phyloP scores from a whole-genome alignment of 2,113 vertebrate genomes.

The Taxidea taxus region DNA sequence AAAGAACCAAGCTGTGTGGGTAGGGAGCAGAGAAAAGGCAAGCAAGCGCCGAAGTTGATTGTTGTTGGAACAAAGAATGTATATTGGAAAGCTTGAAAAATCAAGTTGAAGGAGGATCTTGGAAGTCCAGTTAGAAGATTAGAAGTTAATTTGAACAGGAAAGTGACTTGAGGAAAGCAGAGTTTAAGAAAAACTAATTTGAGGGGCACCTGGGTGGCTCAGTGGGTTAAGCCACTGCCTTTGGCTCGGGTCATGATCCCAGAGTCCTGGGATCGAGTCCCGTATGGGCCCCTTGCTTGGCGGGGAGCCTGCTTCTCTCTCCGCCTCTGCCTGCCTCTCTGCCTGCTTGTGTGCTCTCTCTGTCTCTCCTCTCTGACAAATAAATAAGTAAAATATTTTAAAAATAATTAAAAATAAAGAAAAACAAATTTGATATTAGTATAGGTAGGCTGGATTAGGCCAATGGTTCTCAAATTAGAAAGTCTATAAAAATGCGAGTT shows the following conservation, averaged over 20 bases:
- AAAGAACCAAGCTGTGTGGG: not conserved
- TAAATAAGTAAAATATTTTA: too few species aligned
- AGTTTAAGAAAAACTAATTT: slow-evolving; percentile 12
- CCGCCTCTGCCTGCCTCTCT: too few species aligned
- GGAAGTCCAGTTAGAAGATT: not conserved
- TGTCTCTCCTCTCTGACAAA: too few species aligned
- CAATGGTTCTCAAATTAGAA: slow-evolving; percentile 17
- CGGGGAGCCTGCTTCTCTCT: too few species aligned
- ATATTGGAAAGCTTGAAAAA: not conserved
- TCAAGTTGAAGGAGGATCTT: slow-evolving; percentile 7
- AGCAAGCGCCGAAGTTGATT: not conserved
- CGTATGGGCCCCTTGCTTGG: too few species aligned
- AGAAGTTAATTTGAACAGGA: slow-evolving; percentile 21
- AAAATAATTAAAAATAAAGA: not conserved
- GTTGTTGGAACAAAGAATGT: slow-evolving; percentile 1
- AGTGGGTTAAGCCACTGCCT: too few species aligned
- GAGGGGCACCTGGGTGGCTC: not conserved
- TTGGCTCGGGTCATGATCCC: too few species aligned
- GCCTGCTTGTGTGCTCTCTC: too few species aligned
- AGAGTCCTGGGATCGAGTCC: too few species aligned
- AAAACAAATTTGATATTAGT: not conserved
- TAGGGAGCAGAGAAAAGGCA: not conserved
- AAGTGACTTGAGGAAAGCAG: not conserved
- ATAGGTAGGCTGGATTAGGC: not conserved
- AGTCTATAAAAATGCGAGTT: not conserved